Evolutionary conservation across 1,140 invertebrate species (phyloP).

Genomic region (Neuroterus valhalla): DNA sequence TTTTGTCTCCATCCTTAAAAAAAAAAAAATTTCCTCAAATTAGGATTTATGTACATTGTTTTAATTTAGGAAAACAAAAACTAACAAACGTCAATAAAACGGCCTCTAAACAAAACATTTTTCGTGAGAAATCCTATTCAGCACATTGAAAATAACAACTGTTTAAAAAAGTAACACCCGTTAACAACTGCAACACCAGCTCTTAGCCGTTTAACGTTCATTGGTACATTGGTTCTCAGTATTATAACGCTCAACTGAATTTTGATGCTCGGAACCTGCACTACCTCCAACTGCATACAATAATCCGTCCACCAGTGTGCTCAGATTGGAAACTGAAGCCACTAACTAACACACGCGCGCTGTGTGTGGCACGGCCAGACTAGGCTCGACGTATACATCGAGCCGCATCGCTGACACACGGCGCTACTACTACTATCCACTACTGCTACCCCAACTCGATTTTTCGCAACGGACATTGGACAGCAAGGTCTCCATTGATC

Average conservation of each 20-base stretch:
- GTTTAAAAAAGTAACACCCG: constrained; percentile 65
- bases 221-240: constrained; percentile 89
- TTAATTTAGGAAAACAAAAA: no score
- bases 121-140: not conserved
- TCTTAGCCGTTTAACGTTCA: constrained; percentile 88
- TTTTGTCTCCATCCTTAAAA: no score
- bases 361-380: no score
- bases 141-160: constrained; percentile 26
- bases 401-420: no score
- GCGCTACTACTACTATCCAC: no score
- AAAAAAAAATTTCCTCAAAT: no score
- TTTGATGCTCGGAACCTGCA: constrained; percentile 87
- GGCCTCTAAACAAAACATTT: constrained; percentile 13
- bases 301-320: constrained; percentile 89
- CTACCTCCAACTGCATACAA: constrained; percentile 94
- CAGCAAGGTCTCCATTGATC: constrained; percentile 87
- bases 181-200: constrained; percentile 93
- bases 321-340: no score
- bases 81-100: no score
- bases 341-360: no score
- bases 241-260: constrained; percentile 94
- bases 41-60: no score
- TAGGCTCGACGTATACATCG: no score
- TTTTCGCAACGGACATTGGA: constrained; percentile 89
- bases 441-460: constrained; percentile 93